phyloP scores from a whole-genome alignment of 2,888 invertebrate species.

The Leptinotarsa juncta region DNA sequence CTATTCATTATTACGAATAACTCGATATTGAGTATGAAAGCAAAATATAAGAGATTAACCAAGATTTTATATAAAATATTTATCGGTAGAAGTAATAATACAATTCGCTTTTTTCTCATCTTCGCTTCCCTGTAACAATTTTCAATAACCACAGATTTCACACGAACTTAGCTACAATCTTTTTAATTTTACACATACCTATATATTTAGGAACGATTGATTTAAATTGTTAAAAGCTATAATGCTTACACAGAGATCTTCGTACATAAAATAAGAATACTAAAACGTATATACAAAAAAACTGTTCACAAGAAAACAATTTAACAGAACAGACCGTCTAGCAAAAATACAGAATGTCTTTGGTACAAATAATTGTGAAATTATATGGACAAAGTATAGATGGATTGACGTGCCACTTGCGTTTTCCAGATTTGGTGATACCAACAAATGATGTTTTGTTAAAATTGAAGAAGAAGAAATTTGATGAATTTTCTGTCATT shows the following conservation, averaged over 20 bases:
- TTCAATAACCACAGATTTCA: constrained; percentile 5
- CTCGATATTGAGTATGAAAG: too few relatives aligned
- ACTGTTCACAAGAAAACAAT: constrained; percentile 57
- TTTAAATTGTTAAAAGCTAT: constrained; percentile 31
- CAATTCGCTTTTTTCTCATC: background rate
- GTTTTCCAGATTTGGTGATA: background rate
- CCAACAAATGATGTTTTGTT: background rate
- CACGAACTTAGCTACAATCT: background rate
- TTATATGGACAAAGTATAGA: constrained; percentile 15
- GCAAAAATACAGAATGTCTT: constrained; percentile 51
- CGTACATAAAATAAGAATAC: constrained; percentile 52
- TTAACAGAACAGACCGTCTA: constrained; percentile 33
- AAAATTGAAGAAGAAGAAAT: background rate
- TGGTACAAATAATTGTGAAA: constrained; percentile 49
- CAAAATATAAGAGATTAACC: too few relatives aligned
- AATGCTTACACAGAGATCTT: constrained; percentile 39
- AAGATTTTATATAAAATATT: too few relatives aligned
- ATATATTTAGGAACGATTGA: constrained; percentile 34
- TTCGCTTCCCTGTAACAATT: background rate
- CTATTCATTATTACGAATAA: too few relatives aligned
- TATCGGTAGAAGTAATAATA: background rate
- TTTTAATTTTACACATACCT: constrained; percentile 18
- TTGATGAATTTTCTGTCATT: background rate
- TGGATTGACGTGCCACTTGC: background rate
- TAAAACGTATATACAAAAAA: constrained; percentile 63